Conservation (phyloP, 2,888 invertebrate species). For the Chironomus riparius region DNA sequence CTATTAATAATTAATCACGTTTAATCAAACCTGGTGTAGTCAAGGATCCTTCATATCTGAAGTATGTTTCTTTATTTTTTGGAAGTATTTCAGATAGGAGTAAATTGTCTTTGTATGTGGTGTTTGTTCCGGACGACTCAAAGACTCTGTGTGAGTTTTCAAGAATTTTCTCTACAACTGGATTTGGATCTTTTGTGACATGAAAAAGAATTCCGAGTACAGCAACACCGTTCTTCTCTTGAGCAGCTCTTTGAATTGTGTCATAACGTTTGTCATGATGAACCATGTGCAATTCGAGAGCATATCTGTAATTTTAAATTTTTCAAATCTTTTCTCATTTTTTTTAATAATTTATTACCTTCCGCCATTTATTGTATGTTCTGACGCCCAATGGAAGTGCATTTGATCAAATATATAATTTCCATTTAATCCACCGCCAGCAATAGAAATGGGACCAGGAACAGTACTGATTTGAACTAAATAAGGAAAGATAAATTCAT, state of each 20-base stretch:
- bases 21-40: conserved; percentile 51
- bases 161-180: conserved; percentile 31
- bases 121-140: conserved; percentile 32
- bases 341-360: conserved; percentile 41
- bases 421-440: conserved; percentile 52
- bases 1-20: conserved; percentile 28
- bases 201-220: conserved; percentile 56
- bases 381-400: conserved; percentile 79
- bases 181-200: conserved; percentile 33
- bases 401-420: conserved; percentile 59
- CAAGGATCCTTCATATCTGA: conserved; percentile 60
- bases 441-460: conserved; percentile 36
- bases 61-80: conserved; percentile 45
- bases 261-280: conserved; percentile 46
- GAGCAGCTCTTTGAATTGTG: conserved; percentile 45
- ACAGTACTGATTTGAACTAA: conserved; percentile 44
- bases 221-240: conserved; percentile 49
- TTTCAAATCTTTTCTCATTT: not conserved
- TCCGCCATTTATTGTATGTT: conserved; percentile 63
- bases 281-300: conserved; percentile 58
- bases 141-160: conserved; percentile 33
- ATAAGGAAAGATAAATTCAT: not conserved
- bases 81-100: conserved; percentile 46
- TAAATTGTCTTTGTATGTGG: conserved; percentile 29
- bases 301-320: conserved; percentile 42